Percentiles rank a stretch among this genome's conserved stretches.
phyloP scores from a whole-genome alignment of 2,113 vertebrate genomes.

The Prietella phreatophila region DNA sequence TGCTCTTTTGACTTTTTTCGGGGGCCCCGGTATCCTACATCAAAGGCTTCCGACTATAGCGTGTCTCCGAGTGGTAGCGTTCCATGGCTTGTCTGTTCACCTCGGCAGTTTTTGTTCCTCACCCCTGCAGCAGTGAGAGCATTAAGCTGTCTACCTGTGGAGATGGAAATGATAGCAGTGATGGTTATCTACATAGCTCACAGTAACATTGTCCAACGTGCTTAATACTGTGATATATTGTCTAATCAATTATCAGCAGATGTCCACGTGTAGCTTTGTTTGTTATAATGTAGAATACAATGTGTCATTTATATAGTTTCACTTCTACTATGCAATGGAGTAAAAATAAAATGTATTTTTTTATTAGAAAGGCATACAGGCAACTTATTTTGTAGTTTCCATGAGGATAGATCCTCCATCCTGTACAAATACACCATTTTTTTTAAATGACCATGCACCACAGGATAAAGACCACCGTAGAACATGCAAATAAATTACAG shows the following conservation, averaged over 20 bases:
- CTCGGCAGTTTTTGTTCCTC: neutral
- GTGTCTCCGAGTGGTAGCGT: neutral
- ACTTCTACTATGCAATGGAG: neutral
- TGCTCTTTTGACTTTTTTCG: neutral
- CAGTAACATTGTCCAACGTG: neutral
- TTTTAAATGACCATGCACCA: neutral
- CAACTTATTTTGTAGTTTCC: neutral
- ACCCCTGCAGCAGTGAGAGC: neutral
- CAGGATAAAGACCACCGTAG: neutral
- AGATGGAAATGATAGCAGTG: neutral
- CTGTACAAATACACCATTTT: neutral
- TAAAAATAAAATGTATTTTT: neutral
- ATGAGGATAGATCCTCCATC: neutral
- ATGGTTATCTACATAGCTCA: neutral
- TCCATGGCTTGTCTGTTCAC: neutral
- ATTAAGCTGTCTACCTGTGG: neutral
- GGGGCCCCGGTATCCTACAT: neutral
- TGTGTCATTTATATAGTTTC: neutral
- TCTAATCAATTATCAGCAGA: neutral
- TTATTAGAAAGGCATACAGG: neutral
- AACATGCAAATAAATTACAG: neutral
- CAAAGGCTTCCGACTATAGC: neutral
- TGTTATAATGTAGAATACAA: neutral
- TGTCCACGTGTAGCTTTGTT: neutral
- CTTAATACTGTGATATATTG: neutral